These are phyloP conservation scores for Blastobasis lacticolella DNA, from an alignment of 2,888 invertebrate genomes.

Conservation along the genomic window DNA sequence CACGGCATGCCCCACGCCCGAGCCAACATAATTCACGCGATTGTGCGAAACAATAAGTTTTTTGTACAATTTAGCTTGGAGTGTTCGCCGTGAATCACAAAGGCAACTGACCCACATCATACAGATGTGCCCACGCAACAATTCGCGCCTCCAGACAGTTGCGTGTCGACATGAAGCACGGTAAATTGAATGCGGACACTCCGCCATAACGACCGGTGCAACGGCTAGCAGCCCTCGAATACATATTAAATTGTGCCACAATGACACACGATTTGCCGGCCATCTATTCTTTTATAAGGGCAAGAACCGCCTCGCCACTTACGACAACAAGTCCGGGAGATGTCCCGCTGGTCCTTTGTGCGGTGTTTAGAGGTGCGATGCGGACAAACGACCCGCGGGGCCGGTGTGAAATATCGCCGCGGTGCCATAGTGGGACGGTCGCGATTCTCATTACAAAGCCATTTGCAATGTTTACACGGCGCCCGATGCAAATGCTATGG, in stretches of 20 bases:
- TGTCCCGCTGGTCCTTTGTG: conserved; percentile 68
- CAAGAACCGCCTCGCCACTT: conserved; percentile 67
- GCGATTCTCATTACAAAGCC: conserved; percentile 60
- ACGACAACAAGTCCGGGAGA: conserved; percentile 65
- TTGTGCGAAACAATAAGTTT: conserved; percentile 27
- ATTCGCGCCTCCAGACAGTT: conserved; percentile 48
- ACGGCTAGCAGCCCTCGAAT: conserved; percentile 49
- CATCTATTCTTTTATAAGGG: conserved; percentile 67
- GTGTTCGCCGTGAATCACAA: conserved; percentile 36
- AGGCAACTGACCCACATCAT: conserved; percentile 54
- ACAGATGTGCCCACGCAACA: conserved; percentile 46
- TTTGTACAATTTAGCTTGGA: conserved; percentile 18
- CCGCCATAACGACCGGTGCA: conserved; percentile 40
- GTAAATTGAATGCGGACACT: conserved; percentile 61
- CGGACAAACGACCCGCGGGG: conserved; percentile 66
- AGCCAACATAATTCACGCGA: conserved; percentile 23
- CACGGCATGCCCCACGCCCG: conserved; percentile 9
- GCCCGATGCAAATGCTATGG: conserved; percentile 28
- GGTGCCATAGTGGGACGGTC: conserved; percentile 53
- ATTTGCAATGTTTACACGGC: conserved; percentile 66
- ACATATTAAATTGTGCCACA: conserved; percentile 63
- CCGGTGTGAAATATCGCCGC: conserved; percentile 58
- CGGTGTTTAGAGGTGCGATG: conserved; percentile 50
- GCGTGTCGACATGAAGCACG: conserved; percentile 55
- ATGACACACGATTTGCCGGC: conserved; percentile 69